These are phyloP conservation scores for Ageneiosus marmoratus DNA, from an alignment of 2,113 vertebrate species.

Conservation along the genomic window DNA sequence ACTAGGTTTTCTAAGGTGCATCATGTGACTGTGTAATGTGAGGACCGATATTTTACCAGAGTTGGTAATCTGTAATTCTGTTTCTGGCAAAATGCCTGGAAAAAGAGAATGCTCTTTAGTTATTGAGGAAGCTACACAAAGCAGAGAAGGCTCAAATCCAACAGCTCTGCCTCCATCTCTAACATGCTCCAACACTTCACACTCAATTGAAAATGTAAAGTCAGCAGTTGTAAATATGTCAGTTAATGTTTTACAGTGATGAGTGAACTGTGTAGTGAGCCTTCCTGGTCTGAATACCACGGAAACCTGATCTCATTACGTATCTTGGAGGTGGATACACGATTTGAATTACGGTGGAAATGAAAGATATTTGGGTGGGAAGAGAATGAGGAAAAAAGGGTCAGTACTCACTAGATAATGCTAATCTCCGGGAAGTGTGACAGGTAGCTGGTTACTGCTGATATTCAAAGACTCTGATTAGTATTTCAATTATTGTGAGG, in stretches of 20 bases:
- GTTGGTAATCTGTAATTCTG: background rate
- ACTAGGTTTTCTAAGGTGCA: conserved; percentile 53
- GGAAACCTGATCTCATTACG: background rate
- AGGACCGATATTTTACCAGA: conserved; percentile 36
- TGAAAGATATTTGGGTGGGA: too few species aligned
- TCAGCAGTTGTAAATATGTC: too few species aligned
- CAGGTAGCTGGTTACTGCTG: too few species aligned
- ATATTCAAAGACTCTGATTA: too few species aligned
- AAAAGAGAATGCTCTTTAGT: background rate
- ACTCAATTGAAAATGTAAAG: too few species aligned
- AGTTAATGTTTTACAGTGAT: background rate
- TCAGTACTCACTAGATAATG: too few species aligned
- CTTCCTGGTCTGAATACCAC: background rate
- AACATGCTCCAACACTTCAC: conserved; percentile 55
- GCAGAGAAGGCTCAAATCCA: background rate
- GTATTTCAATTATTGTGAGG: too few species aligned
- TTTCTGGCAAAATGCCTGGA: background rate
- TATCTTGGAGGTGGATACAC: background rate
- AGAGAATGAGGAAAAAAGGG: too few species aligned
- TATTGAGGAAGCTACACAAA: background rate
- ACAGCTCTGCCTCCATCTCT: background rate
- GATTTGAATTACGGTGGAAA: too few species aligned
- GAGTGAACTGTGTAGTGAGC: background rate
- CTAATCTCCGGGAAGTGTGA: too few species aligned
- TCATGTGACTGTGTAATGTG: conserved; percentile 61